phyloP scores from a whole-genome alignment of 2,888 invertebrate genomes.

The Tortricodes alternella region DNA sequence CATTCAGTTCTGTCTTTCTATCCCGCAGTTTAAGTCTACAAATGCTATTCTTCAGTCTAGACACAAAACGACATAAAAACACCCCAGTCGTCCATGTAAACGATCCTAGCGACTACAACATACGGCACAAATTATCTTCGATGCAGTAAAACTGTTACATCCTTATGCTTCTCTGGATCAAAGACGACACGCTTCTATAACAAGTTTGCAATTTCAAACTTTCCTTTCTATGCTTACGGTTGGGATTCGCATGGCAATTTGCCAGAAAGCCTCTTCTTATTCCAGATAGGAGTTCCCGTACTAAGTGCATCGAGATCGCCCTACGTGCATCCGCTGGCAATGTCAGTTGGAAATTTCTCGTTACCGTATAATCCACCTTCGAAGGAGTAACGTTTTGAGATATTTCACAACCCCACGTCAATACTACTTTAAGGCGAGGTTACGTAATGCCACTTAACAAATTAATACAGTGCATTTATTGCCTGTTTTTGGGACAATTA shows the following conservation, averaged over 20 bases:
- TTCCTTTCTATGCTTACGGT: slow-evolving; percentile 35
- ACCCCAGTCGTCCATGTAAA: slow-evolving; percentile 31
- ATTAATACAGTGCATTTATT: no score
- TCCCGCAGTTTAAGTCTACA: slow-evolving; percentile 68
- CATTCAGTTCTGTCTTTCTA: slow-evolving; percentile 62
- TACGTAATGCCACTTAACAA: no score
- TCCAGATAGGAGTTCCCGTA: slow-evolving; percentile 44
- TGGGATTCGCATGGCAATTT: slow-evolving; percentile 34
- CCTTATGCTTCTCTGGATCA: slow-evolving; percentile 38
- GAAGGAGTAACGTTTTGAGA: slow-evolving; percentile 45
- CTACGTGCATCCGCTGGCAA: slow-evolving; percentile 74
- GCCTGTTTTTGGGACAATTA: background rate
- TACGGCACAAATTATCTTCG: slow-evolving; percentile 38
- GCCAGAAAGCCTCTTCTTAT: slow-evolving; percentile 42
- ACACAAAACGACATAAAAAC: slow-evolving; percentile 33
- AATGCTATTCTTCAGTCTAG: slow-evolving; percentile 48
- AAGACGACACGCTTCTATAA: slow-evolving; percentile 37
- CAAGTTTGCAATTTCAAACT: slow-evolving; percentile 37
- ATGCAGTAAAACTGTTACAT: slow-evolving; percentile 38
- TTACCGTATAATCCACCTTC: slow-evolving; percentile 78
- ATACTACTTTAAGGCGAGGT: background rate
- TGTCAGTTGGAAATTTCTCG: slow-evolving; percentile 78
- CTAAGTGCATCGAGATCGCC: slow-evolving; percentile 77
- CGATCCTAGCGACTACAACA: slow-evolving; percentile 26
- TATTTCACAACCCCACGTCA: slow-evolving; percentile 6